These are phyloP conservation scores for Nansenia antarctica DNA, from an alignment of 2,113 vertebrate species.

Conservation along the genomic window DNA sequence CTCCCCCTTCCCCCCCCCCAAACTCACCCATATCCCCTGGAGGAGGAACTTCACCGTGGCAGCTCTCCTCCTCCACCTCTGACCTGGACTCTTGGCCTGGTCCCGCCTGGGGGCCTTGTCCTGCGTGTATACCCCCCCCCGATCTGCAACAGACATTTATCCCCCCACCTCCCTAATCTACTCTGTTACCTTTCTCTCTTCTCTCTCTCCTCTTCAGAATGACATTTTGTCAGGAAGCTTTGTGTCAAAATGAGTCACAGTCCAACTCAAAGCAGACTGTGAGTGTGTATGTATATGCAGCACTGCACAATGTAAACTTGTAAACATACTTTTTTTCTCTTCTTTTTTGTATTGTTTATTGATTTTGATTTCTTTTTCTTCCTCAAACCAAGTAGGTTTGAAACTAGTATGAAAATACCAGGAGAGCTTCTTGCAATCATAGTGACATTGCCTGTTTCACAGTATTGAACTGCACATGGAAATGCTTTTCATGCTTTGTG, in stretches of 20 bases:
- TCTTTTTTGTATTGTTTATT: constrained; percentile 34
- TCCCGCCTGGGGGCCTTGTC: constrained; percentile 55
- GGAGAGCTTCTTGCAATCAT: constrained; percentile 50
- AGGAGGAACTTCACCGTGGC: constrained; percentile 65
- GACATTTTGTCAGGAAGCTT: constrained; percentile 40
- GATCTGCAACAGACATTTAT: constrained; percentile 2
- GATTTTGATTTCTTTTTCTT: constrained; percentile 36
- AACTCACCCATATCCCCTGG: constrained; percentile 11
- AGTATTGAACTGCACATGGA: constrained; percentile 58
- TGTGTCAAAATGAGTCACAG: constrained; percentile 31
- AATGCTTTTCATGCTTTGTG: constrained; percentile 50
- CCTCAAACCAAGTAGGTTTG: constrained; percentile 51
- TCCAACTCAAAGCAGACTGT: constrained; percentile 45
- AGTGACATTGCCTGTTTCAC: constrained; percentile 56
- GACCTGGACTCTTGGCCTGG: constrained; percentile 57
- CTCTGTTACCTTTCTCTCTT: constrained; percentile 28
- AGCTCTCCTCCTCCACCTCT: constrained; percentile 60
- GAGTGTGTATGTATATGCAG: constrained; percentile 58
- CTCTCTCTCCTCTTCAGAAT: constrained; percentile 12
- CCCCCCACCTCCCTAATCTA: constrained; percentile 19
- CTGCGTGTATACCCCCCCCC: constrained; percentile 37
- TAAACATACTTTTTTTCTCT: constrained; percentile 49
- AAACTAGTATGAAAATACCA: constrained; percentile 38
- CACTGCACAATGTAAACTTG: constrained; percentile 67
- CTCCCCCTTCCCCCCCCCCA: neutral